A percentile compares a stretch with the other conserved stretches of the same genome.
These are phyloP conservation scores for Volucella inflata DNA, from an alignment of 2,888 invertebrate species.

Conservation along the genomic window DNA sequence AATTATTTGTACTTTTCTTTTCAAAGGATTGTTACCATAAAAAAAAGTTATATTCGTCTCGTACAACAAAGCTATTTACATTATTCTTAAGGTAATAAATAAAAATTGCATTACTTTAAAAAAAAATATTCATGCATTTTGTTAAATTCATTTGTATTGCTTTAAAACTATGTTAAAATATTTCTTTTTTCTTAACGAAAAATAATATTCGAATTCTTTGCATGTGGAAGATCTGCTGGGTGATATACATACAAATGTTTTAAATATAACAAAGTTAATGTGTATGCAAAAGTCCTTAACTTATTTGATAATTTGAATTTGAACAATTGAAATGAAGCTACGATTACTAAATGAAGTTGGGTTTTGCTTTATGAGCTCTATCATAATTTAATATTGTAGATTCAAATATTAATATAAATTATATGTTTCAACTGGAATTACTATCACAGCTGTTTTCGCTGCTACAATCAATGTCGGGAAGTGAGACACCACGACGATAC, in stretches of 20 bases:
- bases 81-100: conserved; percentile 19
- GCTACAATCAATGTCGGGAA: conserved; percentile 82
- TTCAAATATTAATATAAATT: conserved; percentile 13
- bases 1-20: conserved; percentile 72
- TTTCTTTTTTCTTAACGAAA: background rate
- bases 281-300: conserved; percentile 13
- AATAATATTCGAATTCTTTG: conserved; percentile 46
- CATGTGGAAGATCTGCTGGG: conserved; percentile 64
- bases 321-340: conserved; percentile 7
- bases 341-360: background rate
- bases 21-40: conserved; percentile 54
- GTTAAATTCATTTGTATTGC: conserved; percentile 29
- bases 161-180: conserved; percentile 27
- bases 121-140: conserved; percentile 57
- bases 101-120: conserved; percentile 55
- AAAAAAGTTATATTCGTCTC: conserved; percentile 36
- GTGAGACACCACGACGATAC: conserved; percentile 79
- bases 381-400: conserved; percentile 15
- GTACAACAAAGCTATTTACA: conserved; percentile 15
- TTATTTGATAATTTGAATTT: background rate
- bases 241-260: conserved; percentile 36
- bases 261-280: conserved; percentile 37
- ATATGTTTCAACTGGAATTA: conserved; percentile 77
- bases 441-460: conserved; percentile 84
- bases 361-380: conserved; percentile 39